These are phyloP conservation scores for Epinotia nisella DNA, from an alignment of 2,888 invertebrate genomes.

Conservation along the genomic window DNA sequence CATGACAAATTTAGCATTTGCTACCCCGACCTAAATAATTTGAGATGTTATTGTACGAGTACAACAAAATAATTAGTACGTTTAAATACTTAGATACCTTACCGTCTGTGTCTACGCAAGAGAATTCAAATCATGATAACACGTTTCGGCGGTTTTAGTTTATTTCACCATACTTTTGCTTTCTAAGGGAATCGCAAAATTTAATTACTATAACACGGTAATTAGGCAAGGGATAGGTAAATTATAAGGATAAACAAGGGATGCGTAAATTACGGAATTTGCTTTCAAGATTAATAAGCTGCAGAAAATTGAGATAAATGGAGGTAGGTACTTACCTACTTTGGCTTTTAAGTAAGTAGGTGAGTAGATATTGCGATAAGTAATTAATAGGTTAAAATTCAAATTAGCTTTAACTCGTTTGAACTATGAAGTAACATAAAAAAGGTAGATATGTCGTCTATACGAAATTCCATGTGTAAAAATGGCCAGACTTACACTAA, in stretches of 20 bases:
- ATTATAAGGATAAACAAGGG: conserved; percentile 31
- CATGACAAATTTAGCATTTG: no score
- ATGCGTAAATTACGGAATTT: conserved; percentile 26
- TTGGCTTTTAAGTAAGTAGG: background rate
- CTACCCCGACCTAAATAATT: no score
- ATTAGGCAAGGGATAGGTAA: conserved; percentile 29
- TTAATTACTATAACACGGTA: conserved; percentile 28
- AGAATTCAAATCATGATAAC: background rate
- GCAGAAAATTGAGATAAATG: background rate
- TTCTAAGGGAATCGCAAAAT: conserved; percentile 16
- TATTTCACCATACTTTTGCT: background rate
- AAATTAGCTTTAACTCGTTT: no score
- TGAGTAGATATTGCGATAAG: no score
- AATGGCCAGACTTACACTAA: no score
- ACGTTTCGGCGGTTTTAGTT: background rate
- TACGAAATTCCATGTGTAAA: no score
- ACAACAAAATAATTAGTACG: no score
- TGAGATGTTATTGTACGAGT: no score
- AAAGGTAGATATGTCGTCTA: no score
- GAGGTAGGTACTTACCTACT: background rate
- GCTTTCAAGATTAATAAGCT: conserved; percentile 11
- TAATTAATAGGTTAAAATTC: no score
- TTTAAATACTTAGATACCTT: no score
- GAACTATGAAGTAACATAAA: no score
- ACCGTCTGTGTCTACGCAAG: background rate